Base-by-base conservation (phyloP, 2,113 vertebrate genomes). In the Thinocorus orbignyianus region DNA sequence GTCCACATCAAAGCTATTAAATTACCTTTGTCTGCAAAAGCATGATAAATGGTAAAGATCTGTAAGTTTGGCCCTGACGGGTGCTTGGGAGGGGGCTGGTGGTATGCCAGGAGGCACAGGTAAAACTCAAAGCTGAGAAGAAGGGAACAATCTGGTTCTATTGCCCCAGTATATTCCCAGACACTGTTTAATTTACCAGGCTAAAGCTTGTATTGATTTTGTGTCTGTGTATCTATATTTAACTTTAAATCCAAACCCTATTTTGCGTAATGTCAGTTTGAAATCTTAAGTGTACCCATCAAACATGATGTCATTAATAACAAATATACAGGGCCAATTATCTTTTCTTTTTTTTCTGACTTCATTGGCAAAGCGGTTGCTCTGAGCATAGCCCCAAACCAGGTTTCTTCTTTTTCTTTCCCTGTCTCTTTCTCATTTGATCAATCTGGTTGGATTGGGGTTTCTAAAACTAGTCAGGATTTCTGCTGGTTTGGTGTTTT, bases 41-140 rank as follows among this genome's bases (percentile, higher is more conserved):
- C 7, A 71, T 7, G 8, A 25, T 61, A n/a, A 83, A 86, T 9
- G 3, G 44, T 65, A 88, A 72, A 55, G 33, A 48, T 8, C 14
- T 52, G 1, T 13, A 39, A 57, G 13, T 0, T 1, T 92, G 31
- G 8, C 17, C 33, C 24, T 2, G 1, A 8, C 7, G 51, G 17
- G 31, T 69, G 39, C 13, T 88, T n/a, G 25, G n/a, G 37, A 81
- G 76, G 22, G 41, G 2, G 6, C 5, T 73, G 44, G 3, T 28
- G 70, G 11, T 44, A 11, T n/a, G 39, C 28, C 46, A 77, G 37
- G 54, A 57, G 25, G 12, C 18, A 88, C 22, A 26, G 35, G 7
- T 11, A 65, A 20, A 88, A 1, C 14, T 81, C 7, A 4, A 18
- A 88, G 28, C 5, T 4, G 2, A 84, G 49, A 22, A 92, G 54